Conservation (phyloP, 2,113 vertebrate genomes). For the Phalacrocorax pelagicus region DNA sequence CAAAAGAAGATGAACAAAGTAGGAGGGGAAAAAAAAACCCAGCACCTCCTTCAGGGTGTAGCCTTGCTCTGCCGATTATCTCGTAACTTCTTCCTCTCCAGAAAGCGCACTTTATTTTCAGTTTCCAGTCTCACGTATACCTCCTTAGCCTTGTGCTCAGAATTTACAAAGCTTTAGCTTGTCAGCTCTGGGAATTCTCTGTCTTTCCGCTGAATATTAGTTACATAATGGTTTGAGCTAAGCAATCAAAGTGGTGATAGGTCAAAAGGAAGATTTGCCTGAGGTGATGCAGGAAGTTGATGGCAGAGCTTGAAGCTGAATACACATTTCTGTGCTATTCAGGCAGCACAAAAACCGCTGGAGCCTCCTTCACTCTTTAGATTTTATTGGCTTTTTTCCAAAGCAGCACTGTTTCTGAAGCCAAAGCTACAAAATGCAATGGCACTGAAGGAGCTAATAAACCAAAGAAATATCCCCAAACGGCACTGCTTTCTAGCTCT, state of each 20-base stretch:
- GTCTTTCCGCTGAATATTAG: conserved; percentile 52
- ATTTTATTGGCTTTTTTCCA: conserved; percentile 46
- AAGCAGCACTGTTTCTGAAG: conserved; percentile 9
- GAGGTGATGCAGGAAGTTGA: conserved; percentile 60
- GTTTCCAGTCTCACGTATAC: neutral
- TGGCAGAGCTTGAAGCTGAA: conserved; percentile 56
- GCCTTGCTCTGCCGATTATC: neutral
- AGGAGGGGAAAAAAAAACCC: neutral
- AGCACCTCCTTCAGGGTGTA: neutral
- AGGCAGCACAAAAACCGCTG: conserved; percentile 6
- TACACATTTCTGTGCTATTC: conserved; percentile 35
- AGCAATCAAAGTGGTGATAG: conserved; percentile 56
- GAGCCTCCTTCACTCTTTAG: neutral
- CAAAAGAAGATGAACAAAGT: neutral
- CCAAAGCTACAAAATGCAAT: conserved; percentile 23
- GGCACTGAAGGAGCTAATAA: conserved; percentile 12
- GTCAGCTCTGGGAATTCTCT: conserved; percentile 48
- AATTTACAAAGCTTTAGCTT: conserved; percentile 55
- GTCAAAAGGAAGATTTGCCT: conserved; percentile 66
- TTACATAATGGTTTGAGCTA: conserved; percentile 62
- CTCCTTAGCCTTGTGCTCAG: conserved; percentile 27
- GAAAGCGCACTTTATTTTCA: conserved; percentile 39
- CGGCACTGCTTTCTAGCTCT: neutral
- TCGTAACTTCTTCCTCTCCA: neutral
- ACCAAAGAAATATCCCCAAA: conserved; percentile 6